These are phyloP conservation scores for Cecropterus lyciades DNA, from an alignment of 1,140 invertebrate species.

Conservation along the genomic window DNA sequence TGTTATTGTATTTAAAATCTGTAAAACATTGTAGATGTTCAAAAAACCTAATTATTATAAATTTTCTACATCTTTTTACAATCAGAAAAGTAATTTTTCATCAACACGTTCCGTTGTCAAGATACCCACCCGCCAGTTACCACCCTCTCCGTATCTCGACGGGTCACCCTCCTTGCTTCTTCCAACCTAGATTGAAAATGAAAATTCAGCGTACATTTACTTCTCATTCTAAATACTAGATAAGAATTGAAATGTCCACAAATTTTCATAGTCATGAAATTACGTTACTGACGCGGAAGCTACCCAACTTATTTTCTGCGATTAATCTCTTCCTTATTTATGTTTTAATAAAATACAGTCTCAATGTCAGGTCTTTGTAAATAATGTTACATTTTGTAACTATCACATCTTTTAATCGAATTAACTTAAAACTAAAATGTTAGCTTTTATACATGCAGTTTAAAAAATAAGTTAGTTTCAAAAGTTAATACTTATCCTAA, in stretches of 20 bases:
- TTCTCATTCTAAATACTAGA: slow-evolving; percentile 66
- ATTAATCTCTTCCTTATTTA: too few relatives aligned
- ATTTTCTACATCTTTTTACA: slow-evolving; percentile 16
- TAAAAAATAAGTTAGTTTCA: too few relatives aligned
- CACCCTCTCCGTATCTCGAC: slow-evolving; percentile 67
- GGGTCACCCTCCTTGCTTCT: slow-evolving; percentile 69
- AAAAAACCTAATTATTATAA: slow-evolving; percentile 6
- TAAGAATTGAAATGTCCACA: slow-evolving; percentile 71
- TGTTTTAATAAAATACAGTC: too few relatives aligned
- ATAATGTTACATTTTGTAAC: too few relatives aligned
- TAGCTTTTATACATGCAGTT: too few relatives aligned
- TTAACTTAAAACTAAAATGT: too few relatives aligned
- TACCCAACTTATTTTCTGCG: slow-evolving; percentile 34
- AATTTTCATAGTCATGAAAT: slow-evolving; percentile 59
- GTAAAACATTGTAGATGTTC: background rate
- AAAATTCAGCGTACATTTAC: slow-evolving; percentile 79
- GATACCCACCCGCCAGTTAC: slow-evolving; percentile 81
- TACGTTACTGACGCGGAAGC: slow-evolving; percentile 37
- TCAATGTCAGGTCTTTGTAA: too few relatives aligned
- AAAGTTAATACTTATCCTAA: too few relatives aligned
- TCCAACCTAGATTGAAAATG: slow-evolving; percentile 82
- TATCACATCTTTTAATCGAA: too few relatives aligned
- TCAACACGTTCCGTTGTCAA: slow-evolving; percentile 43
- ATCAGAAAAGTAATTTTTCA: slow-evolving; percentile 37
- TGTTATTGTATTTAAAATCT: too few relatives aligned